Base-by-base conservation (phyloP, 2,113 vertebrate genomes). In the Stigmatopora nigra region DNA sequence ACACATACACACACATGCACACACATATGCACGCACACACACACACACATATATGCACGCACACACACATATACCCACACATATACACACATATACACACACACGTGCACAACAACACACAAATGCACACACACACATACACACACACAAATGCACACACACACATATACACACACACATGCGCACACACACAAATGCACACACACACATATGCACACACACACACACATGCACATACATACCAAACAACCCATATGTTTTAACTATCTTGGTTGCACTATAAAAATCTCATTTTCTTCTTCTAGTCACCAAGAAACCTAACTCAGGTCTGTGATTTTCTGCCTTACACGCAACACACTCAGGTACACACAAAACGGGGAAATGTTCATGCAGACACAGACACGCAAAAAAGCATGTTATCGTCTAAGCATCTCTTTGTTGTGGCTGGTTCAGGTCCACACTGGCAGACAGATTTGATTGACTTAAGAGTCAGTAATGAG, bases 201-300 rank as follows among this genome's bases (percentile, higher is more conserved):
- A 46, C 45, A 46, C 45, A 46, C 59, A 65, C 59, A 58, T 61
- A 76, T 22, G 17, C 44, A 44, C 25, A 17, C 36, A 56, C 61
- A 51, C 65, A 36, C 62, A 35, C 53, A 58, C 67, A 46, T 15
- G 48, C 36, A 3, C 0, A 17, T 11, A n/a, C 19, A 3, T 75
- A 75, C 76, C 78, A 81, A 73, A 64, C 55, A 73, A 69, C 63
- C 68, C 84, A 87, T 77, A 80, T 90, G 87, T 87, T 89, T 89
- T 88, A 77, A 78, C 87, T 86, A 86, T 88, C 78, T 81, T 36
- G 38, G 67, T 67, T 31, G 71, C 76, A 78, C 78, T 78, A 84
- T 75, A 86, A 87, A 86, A 78, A 79, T 78, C 78, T 80, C 25
- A 77, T 74, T 71, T 87, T 84, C 70, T 63, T 79, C 79, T 74